Percentiles rank a stretch among this genome's conserved stretches.
Evolutionary conservation across 2,797 vertebrate species (phyloP).

Genomic region (Poeciliopsis turneri): DNA sequence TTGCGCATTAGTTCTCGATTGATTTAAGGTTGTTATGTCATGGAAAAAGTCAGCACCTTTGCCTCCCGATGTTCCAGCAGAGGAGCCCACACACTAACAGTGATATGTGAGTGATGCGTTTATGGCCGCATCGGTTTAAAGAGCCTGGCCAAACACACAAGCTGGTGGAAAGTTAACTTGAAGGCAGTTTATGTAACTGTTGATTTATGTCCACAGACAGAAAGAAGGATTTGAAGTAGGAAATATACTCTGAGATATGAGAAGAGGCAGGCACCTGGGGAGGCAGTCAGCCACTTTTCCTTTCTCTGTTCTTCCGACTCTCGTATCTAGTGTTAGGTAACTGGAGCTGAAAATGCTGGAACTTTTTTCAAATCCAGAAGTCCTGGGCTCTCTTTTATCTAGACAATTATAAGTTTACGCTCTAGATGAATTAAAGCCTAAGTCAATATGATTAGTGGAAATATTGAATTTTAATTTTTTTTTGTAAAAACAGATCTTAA

Average conservation of each 20-base stretch:
- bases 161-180: conserved; percentile 67
- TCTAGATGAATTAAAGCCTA: background rate
- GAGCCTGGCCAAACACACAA: conserved; percentile 28
- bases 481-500: too few relatives aligned
- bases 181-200: conserved; percentile 71
- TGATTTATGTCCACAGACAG: conserved; percentile 65
- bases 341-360: background rate
- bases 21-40: conserved; percentile 37
- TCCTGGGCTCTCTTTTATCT: background rate
- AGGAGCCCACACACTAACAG: conserved; percentile 23
- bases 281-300: conserved; percentile 17
- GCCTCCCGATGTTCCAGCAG: conserved; percentile 8
- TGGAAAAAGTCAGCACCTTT: conserved; percentile 30
- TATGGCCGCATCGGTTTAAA: conserved; percentile 33
- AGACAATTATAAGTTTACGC: background rate
- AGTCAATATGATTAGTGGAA: background rate
- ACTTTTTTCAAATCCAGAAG: background rate
- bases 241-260: conserved; percentile 37
- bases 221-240: conserved; percentile 33
- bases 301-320: conserved; percentile 7
- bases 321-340: conserved; percentile 29
- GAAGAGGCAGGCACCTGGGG: conserved; percentile 29
- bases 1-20: conserved; percentile 1
- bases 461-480: background rate
- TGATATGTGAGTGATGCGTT: conserved; percentile 20